Percentiles rank a stretch among this genome's conserved stretches.
phyloP scores from a whole-genome alignment of 2,797 vertebrate genomes.

The Podargus strigoides region DNA sequence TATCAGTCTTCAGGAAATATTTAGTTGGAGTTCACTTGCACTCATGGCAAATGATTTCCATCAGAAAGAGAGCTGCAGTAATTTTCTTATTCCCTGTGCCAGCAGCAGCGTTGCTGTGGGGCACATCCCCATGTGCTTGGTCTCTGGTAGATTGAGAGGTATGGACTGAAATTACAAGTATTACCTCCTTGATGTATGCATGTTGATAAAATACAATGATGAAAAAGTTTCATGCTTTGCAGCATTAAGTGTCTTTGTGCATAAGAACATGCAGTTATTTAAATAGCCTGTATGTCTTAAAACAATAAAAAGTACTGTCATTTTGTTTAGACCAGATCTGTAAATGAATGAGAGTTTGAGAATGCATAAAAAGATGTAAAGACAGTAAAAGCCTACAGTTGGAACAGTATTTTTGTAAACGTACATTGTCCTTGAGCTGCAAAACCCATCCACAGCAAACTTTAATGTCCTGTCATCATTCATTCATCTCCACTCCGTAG shows the following conservation, averaged over 20 bases:
- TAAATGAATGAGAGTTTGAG: conserved; percentile 21
- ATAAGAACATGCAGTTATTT: conserved; percentile 38
- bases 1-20: not conserved
- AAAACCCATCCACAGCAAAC: conserved; percentile 70
- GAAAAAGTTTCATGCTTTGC: conserved; percentile 77
- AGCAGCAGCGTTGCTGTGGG: not conserved
- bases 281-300: not conserved
- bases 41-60: not conserved
- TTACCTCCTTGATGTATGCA: conserved; percentile 37
- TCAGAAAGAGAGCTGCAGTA: not conserved
- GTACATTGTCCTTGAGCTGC: conserved; percentile 60
- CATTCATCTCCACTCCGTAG: conserved; percentile 97
- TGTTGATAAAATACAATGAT: conserved; percentile 30
- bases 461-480: conserved; percentile 93
- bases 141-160: conserved; percentile 69
- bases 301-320: not conserved
- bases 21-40: not conserved
- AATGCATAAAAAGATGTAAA: conserved; percentile 28
- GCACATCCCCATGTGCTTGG: not conserved
- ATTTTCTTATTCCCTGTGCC: not conserved
- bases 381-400: conserved; percentile 18
- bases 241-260: conserved; percentile 58
- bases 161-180: conserved; percentile 31
- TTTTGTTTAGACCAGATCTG: conserved; percentile 31
- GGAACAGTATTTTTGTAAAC: conserved; percentile 44